Evolutionary conservation across 2,888 invertebrate genomes (phyloP), one percentile per base, ranked within the genome.

Genomic region (Campoplex capitator): DNA sequence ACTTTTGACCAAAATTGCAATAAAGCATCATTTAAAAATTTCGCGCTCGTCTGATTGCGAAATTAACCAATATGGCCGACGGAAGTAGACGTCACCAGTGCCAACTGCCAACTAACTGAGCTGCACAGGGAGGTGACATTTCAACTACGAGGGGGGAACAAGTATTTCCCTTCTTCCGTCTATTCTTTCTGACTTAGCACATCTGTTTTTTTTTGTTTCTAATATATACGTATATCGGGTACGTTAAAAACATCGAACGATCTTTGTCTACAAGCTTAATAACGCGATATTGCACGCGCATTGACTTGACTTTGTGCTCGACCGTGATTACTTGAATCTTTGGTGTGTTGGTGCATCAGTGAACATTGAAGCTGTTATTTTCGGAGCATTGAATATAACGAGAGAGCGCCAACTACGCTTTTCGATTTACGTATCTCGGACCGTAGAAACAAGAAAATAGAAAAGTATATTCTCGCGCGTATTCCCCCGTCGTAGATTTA

Each of bases 11-110:
- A 28, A 65, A n/a, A 23, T 54, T 18, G 13, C 16, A 74, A 54
- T 32, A 11, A 1, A 42, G 62, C 16, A 58, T 16, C 2, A 38
- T 83, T 76, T 28, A n/a, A 83, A 83, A 68, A 11, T 58, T 45
- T 76, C 83, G 83, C 83, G 42, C 35, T 9, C 1, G n/a, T 4
- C 8, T 6, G 13, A 16, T 79, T 18, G 18, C 71, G 18, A 58
- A 76, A 42, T 11, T 84, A 88, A 84, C 89, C 13, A 92, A 90
- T 18, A 93, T 93, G 94, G 92, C 89, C 78, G 88, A 77, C 93
- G 94, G 94, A 94, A 93, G 93, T 94, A 93, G 92, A 94, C 94
- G 94, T 94, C 93, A 94, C 91, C 93, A 93, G 92, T 92, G 93
- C 92, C 93, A 94, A 92, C 93, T 93, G 92, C 92, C 92, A 93